Percentiles rank a stretch among this genome's conserved stretches.
Evolutionary conservation across 2,797 vertebrate genomes (phyloP).

Genomic region (Neomorphus geoffroyi): DNA sequence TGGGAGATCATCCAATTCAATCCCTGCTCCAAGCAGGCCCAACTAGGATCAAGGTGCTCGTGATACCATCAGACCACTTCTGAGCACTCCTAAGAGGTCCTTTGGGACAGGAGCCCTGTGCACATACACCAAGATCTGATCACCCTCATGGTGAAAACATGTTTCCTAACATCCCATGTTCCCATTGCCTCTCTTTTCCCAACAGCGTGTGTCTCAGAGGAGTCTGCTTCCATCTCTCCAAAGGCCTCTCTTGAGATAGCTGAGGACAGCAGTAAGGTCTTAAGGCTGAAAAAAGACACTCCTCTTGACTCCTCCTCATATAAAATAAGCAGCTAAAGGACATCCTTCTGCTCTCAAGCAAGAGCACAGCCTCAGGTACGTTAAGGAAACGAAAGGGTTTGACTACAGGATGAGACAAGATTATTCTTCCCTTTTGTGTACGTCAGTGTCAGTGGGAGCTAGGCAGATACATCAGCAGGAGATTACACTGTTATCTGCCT

Average conservation of each 20-base stretch:
- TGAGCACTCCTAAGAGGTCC: not conserved
- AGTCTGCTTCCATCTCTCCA: not conserved
- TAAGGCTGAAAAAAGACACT: not conserved
- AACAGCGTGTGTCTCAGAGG: accelerated
- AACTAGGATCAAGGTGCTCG: not conserved
- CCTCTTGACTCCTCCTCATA: not conserved
- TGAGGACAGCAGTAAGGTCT: not conserved
- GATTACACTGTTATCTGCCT: not conserved
- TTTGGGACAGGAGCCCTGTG: not conserved
- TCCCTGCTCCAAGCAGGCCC: not conserved
- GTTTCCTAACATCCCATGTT: not conserved
- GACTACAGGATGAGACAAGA: not conserved
- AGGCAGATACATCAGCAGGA: not conserved
- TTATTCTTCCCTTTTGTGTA: not conserved
- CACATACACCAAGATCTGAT: not conserved
- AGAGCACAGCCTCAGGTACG: not conserved
- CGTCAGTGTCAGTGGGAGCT: not conserved
- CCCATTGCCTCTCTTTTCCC: not conserved
- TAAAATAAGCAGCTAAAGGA: not conserved
- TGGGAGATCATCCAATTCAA: too few species aligned
- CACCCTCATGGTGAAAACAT: not conserved
- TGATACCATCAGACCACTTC: not conserved
- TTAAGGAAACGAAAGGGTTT: not conserved
- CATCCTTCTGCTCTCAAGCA: not conserved
- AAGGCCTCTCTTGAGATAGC: not conserved